Evolutionary conservation across 1,140 invertebrate species (phyloP), one percentile per base, ranked within the genome.

Genomic region (Panulirus ornatus): DNA sequence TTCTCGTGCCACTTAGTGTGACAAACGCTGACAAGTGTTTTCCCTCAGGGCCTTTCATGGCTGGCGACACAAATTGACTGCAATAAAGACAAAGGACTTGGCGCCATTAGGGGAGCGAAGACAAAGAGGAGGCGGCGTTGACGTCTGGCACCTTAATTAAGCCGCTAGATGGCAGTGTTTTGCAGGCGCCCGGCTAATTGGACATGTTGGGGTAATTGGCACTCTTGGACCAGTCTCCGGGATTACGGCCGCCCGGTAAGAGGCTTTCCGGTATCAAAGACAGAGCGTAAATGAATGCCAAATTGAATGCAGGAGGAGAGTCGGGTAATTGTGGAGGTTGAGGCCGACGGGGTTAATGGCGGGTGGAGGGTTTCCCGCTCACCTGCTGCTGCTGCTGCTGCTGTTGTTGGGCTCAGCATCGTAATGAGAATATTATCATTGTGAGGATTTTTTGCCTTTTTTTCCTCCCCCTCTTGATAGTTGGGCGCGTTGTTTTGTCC

Each of bases 21-120:
- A 90, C 88, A 90, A 90, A 90, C 88, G 88, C 82, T 90, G 88
- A 90, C 88, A 90, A 90, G 88, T 90, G 88, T 90, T 85, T 90
- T 90, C 88, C 88, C 88, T 85, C 40, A 84, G 82, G 88, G 88
- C 88, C 83, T 90, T 90, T 90, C 88, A 90, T 85, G 88, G 88
- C 88, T 81, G 88, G 88, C 82, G 88, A 90, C 88, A 90, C 88
- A 90, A 90, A 90, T 90, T 90, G 88, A 90, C 88, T 90, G 88
- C 88, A 90, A 90, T 90, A 90, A 90, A 90, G 88, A 90, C 88
- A 90, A 90, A 90, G 88, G 88, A 84, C 51, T 90, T 85, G 88
- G 88, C 88, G 88, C 88, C 88, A 90, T 90, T 90, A 90, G 88
- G 70, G 88, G 88, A 90, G 88, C 63, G 88, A 84, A 84, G 88